These are phyloP conservation scores for Furcula furcula DNA, from an alignment of 2,888 invertebrate genomes.

Conservation along the genomic window DNA sequence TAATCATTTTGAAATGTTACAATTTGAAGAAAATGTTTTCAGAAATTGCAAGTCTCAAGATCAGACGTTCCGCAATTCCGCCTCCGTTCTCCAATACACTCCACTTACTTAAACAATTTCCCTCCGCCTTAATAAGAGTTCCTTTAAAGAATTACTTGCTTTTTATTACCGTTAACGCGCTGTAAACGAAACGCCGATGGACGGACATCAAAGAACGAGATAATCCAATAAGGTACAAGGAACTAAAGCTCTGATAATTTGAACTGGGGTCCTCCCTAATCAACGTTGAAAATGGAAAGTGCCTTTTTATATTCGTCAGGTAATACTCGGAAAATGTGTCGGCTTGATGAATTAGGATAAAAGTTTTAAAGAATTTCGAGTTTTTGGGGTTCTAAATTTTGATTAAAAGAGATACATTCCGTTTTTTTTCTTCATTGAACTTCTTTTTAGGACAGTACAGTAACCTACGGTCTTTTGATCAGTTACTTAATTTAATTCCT, in stretches of 20 bases:
- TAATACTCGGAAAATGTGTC: constrained; percentile 51
- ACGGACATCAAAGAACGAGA: constrained; percentile 67
- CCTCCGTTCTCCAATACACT: constrained; percentile 32
- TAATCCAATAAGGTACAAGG: constrained; percentile 75
- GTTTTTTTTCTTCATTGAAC: too few species aligned
- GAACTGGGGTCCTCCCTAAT: constrained; percentile 59
- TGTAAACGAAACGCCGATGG: constrained; percentile 52
- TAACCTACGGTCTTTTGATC: too few species aligned
- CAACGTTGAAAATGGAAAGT: constrained; percentile 51
- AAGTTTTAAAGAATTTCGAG: constrained; percentile 26
- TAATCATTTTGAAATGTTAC: too few species aligned
- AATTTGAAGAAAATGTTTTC: constrained; percentile 23
- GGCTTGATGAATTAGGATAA: constrained; percentile 52
- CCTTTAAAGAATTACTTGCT: constrained; percentile 67
- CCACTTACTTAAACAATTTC: constrained; percentile 60
- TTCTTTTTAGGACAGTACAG: too few species aligned
- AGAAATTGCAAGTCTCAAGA: constrained; percentile 20
- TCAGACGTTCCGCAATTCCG: constrained; percentile 9
- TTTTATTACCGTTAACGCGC: constrained; percentile 68
- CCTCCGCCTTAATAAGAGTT: constrained; percentile 48
- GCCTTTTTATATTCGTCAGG: constrained; percentile 60
- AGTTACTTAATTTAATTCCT: too few species aligned
- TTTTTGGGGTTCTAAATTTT: constrained; percentile 14
- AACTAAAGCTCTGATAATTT: constrained; percentile 62
- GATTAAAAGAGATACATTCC: constrained; percentile 31